phyloP scores from a whole-genome alignment of 2,888 invertebrate species.

The Mantis religiosa region DNA sequence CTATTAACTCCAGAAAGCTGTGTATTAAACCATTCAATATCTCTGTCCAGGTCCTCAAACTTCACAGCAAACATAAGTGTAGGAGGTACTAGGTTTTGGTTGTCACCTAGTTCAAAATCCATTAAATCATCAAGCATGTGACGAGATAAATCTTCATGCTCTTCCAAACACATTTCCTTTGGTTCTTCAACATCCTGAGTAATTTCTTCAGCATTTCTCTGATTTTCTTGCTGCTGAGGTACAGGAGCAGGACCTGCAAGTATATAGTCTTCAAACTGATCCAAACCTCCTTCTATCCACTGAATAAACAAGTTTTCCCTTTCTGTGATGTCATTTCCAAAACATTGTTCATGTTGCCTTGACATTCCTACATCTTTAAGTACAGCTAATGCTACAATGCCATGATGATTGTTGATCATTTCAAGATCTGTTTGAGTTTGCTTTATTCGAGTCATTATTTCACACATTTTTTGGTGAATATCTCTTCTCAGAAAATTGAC shows the following conservation, averaged over 20 bases:
- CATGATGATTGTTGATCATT: conserved; percentile 41
- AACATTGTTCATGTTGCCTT: not conserved
- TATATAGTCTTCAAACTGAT: not conserved
- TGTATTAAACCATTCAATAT: not conserved
- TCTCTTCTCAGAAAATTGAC: not conserved
- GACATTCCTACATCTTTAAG: not conserved
- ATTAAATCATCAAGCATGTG: not conserved
- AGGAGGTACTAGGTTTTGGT: not conserved
- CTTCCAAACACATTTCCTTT: not conserved
- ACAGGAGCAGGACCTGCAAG: not conserved
- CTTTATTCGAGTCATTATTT: conserved; percentile 23
- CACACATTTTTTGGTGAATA: not conserved
- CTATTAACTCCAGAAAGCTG: not conserved
- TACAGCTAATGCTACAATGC: conserved; percentile 31
- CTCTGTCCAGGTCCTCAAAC: not conserved
- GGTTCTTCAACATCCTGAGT: not conserved
- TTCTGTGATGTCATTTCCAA: not conserved
- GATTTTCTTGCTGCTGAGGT: not conserved
- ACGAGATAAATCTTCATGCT: no score
- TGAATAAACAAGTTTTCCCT: not conserved
- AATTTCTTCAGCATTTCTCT: not conserved
- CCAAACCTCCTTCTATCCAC: conserved; percentile 11
- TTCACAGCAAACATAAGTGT: not conserved
- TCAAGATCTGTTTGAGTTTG: conserved; percentile 28
- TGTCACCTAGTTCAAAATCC: not conserved